These are phyloP conservation scores for Gadus macrocephalus DNA, from an alignment of 2,113 vertebrate genomes.

Conservation along the genomic window DNA sequence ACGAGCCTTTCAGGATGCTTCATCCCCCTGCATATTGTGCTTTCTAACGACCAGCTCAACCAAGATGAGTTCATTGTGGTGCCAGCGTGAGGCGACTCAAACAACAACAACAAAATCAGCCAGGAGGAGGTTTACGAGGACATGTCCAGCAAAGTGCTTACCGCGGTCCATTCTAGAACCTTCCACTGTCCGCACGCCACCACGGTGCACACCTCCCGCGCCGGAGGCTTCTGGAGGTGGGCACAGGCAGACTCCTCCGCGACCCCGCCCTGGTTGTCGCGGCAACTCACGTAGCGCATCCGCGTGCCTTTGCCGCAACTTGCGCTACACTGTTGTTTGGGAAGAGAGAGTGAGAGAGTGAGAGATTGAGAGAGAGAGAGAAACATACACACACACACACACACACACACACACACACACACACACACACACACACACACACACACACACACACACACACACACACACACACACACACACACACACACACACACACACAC, in stretches of 20 bases:
- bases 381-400: too few species aligned
- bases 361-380: neutral
- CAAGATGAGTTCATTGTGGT: too few species aligned
- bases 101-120: too few species aligned
- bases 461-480: too few species aligned
- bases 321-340: slow-evolving; percentile 81
- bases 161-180: slow-evolving; percentile 89
- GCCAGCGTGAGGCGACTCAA: too few species aligned
- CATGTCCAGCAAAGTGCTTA: slow-evolving; percentile 64
- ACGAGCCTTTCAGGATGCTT: neutral
- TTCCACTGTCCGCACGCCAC: slow-evolving; percentile 93
- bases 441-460: neutral
- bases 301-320: slow-evolving; percentile 92
- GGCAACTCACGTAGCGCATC: slow-evolving; percentile 96
- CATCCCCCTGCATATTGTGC: too few species aligned
- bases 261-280: slow-evolving; percentile 90
- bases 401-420: neutral
- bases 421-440: too few species aligned
- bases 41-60: too few species aligned
- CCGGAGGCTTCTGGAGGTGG: slow-evolving; percentile 82
- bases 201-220: slow-evolving; percentile 83
- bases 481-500: neutral
- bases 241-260: slow-evolving; percentile 85
- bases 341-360: neutral
- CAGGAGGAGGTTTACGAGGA: neutral